Evolutionary conservation across 2,113 vertebrate species (phyloP), one percentile per base, ranked within the genome.

Genomic region (Phaethon lepturus): DNA sequence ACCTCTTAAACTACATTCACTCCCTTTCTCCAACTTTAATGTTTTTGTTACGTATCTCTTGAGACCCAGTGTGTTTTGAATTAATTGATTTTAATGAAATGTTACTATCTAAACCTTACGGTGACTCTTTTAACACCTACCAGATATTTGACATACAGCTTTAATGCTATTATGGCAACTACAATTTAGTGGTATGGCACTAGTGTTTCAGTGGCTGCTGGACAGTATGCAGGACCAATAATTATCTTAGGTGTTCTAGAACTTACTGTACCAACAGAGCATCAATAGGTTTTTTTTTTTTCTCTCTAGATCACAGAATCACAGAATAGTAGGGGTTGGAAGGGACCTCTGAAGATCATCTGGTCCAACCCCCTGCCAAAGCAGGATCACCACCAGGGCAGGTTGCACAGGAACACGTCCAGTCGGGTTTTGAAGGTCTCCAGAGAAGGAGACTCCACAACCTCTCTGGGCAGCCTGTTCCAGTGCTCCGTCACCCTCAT

Each of bases 191-290:
- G 14, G 10, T 6, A 17, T 42, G 42, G 9, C 33, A 11, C 33
- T 71, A 2, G 13, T 67, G 17, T 55, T 69, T 77, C 66, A 69
- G 10, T 26, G 60, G 38, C 29, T 64, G 26, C 64, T 1, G 2
- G 31, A 60, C 0, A 0, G 7, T 24, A 20, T 12, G 10, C 29
- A n/a, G 49, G 19, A 44, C 6, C 49, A 67, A 28, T 0, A 2
- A 68, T 56, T 17, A 16, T 44, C 11, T 69, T 58, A 33, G 0
- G 0, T 40, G 11, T 22, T 40, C n/a, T 49, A 49, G 44, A 88
- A 59, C 18, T 71, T 42, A 45, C 49, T 29, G 4, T 40, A 35
- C 14, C 20, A 62, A 49, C 14, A 49, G 5, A 88, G 11, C 52
- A 45, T 33, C 18, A 52, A 26, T 13, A 17, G 0, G 17, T 25